Conservation (phyloP, 2,888 invertebrate species). For the Lypha dubia region DNA sequence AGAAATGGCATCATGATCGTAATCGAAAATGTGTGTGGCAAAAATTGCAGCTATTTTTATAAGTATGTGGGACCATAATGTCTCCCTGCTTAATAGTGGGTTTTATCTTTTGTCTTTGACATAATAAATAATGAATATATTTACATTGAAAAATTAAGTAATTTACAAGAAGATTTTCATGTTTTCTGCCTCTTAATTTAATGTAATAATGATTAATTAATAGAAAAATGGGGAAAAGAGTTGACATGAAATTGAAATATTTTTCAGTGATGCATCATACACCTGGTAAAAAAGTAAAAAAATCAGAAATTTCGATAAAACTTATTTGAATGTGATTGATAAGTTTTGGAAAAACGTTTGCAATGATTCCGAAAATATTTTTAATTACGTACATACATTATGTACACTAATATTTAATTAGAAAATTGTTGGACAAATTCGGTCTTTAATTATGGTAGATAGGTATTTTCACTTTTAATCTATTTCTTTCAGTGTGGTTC, state of each 20-base stretch:
- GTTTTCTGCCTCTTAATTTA: slow-evolving; percentile 31
- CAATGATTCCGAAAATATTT: too few species aligned
- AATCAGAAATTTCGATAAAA: too few species aligned
- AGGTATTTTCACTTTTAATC: too few species aligned
- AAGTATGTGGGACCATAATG: slow-evolving; percentile 30
- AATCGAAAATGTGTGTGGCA: slow-evolving; percentile 63
- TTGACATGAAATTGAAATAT: neutral
- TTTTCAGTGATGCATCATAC: neutral
- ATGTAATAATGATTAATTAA: slow-evolving; percentile 49
- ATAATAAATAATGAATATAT: slow-evolving; percentile 57
- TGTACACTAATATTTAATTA: too few species aligned
- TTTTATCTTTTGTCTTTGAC: slow-evolving; percentile 7
- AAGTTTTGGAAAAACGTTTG: too few species aligned
- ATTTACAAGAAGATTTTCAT: slow-evolving; percentile 62
- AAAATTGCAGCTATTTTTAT: slow-evolving; percentile 50
- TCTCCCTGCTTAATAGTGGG: slow-evolving; percentile 12
- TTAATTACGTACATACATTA: neutral
- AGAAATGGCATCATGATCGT: slow-evolving; percentile 10
- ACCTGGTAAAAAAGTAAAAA: neutral
- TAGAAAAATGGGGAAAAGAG: neutral
- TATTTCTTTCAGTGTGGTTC: too few species aligned
- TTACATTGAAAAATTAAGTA: slow-evolving; percentile 65
- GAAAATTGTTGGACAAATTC: too few species aligned
- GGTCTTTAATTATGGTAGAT: too few species aligned
- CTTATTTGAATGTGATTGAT: too few species aligned